These are phyloP conservation scores for Clarias gariepinus DNA, from an alignment of 2,113 vertebrate genomes.

Conservation along the genomic window DNA sequence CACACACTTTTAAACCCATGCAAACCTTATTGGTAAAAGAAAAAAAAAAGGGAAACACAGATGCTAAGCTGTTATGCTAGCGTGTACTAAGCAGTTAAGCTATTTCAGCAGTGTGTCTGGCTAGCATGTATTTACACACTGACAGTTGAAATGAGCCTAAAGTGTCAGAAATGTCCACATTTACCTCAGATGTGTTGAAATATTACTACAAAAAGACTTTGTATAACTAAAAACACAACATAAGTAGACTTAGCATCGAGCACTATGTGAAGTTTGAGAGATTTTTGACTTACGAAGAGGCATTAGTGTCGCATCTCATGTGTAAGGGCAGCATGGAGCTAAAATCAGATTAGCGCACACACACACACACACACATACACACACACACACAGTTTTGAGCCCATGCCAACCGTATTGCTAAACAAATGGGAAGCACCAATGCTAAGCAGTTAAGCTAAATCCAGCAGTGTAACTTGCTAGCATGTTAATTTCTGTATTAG, in stretches of 20 bases:
- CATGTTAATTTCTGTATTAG: not conserved
- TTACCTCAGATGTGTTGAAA: not conserved
- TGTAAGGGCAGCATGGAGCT: too few species aligned
- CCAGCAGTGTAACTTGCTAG: not conserved
- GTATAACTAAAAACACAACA: not conserved
- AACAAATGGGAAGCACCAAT: not conserved
- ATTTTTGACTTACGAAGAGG: too few species aligned
- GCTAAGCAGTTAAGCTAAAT: not conserved
- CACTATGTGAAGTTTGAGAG: too few species aligned
- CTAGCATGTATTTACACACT: not conserved
- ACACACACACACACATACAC: not conserved
- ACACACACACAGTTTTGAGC: not conserved
- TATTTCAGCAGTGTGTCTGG: not conserved
- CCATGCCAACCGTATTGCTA: not conserved
- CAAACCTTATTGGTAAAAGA: not conserved
- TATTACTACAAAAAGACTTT: not conserved
- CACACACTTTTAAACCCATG: not conserved
- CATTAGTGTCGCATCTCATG: too few species aligned
- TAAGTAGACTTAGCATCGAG: not conserved
- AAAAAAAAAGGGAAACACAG: not conserved
- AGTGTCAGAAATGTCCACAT: not conserved
- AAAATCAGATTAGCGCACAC: too few species aligned
- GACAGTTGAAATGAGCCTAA: not conserved
- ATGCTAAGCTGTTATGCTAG: not conserved
- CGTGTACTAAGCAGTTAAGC: not conserved